These are phyloP conservation scores for Chiloscyllium plagiosum DNA, from an alignment of 2,113 vertebrate species.

Conservation along the genomic window DNA sequence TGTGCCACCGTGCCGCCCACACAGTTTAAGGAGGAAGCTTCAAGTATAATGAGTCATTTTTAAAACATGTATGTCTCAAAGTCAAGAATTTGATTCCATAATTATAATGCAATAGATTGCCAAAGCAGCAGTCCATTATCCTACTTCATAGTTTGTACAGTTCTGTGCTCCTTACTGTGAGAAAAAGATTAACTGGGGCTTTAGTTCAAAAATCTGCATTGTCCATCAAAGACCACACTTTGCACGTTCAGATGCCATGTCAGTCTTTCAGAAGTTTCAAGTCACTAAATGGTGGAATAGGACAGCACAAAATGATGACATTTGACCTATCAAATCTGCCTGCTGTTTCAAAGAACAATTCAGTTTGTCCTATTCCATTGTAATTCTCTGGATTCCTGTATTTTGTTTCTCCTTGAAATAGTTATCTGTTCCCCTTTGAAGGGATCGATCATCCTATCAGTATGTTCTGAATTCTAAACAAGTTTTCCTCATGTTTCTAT, in stretches of 20 bases:
- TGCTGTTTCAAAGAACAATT: background rate
- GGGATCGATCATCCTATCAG: background rate
- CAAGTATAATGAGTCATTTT: background rate
- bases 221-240: background rate
- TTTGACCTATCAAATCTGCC: too few species aligned
- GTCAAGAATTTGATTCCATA: background rate
- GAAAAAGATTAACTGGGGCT: background rate
- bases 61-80: background rate
- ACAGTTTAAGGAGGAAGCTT: background rate
- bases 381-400: background rate
- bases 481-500: background rate
- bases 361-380: background rate
- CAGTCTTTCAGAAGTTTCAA: background rate
- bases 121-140: background rate
- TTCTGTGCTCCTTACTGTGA: background rate
- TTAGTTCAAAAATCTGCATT: background rate
- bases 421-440: too few species aligned
- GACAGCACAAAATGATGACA: too few species aligned
- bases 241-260: background rate
- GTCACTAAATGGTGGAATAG: too few species aligned
- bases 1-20: too few species aligned
- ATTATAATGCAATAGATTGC: background rate
- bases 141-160: background rate
- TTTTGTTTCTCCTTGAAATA: too few species aligned
- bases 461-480: background rate